Percentiles rank a stretch among this genome's conserved stretches.
Evolutionary conservation across 2,797 vertebrate species (phyloP).

Genomic region (Steatocranus sp.): DNA sequence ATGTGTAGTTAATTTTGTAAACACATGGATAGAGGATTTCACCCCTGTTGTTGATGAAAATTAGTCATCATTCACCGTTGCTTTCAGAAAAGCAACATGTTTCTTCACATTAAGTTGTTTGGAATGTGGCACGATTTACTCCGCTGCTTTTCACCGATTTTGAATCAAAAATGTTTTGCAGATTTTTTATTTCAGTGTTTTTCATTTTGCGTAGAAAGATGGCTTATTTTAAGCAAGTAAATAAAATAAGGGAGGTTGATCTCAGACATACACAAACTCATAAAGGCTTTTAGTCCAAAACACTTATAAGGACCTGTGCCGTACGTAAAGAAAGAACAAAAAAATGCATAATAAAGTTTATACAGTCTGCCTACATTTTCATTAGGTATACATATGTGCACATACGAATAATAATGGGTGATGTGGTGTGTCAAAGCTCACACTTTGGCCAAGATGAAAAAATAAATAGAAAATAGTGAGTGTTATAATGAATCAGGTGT

Average conservation of each 20-base stretch:
- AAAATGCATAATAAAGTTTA: no score
- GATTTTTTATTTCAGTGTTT: constrained; percentile 61
- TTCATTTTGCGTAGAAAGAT: constrained; percentile 48
- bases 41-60: background rate
- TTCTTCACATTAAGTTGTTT: constrained; percentile 2
- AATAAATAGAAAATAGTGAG: constrained; percentile 12
- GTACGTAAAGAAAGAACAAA: background rate
- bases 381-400: background rate
- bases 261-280: background rate
- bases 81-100: background rate
- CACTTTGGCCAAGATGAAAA: constrained; percentile 26
- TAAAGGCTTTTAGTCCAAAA: background rate
- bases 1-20: constrained; percentile 31
- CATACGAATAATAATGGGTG: background rate
- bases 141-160: constrained; percentile 27
- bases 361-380: background rate
- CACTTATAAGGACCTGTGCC: background rate
- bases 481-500: constrained; percentile 58
- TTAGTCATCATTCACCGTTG: background rate
- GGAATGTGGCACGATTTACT: constrained; percentile 19
- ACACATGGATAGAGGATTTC: background rate
- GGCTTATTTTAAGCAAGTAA: background rate
- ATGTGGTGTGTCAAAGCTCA: background rate
- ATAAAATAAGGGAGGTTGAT: background rate
- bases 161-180: constrained; percentile 48